Percentiles rank a stretch among this genome's conserved stretches.
phyloP scores from a whole-genome alignment of 2,113 vertebrate genomes.

The Ciconia boyciana region DNA sequence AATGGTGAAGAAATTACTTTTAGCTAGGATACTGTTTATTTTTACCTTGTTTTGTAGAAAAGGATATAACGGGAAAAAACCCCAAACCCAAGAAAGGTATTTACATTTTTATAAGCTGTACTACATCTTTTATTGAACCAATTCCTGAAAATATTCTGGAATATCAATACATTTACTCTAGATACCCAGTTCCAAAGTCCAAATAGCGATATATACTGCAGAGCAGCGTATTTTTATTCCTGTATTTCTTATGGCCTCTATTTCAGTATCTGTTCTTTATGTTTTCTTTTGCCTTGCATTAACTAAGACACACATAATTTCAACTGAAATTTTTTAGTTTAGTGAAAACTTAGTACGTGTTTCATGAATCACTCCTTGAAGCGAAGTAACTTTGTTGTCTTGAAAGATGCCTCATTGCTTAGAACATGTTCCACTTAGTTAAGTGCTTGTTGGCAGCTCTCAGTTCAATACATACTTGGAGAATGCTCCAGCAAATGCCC shows the following conservation, averaged over 20 bases:
- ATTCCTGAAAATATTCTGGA: neutral
- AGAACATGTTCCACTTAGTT: neutral
- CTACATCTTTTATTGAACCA: neutral
- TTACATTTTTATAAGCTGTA: neutral
- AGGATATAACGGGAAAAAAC: neutral
- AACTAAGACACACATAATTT: neutral
- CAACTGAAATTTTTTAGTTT: neutral
- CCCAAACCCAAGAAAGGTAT: neutral
- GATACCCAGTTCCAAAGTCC: neutral
- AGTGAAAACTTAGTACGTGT: neutral
- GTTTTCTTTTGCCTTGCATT: neutral
- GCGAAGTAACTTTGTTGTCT: neutral
- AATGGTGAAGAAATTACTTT: neutral
- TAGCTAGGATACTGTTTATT: neutral
- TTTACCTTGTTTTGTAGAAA: neutral
- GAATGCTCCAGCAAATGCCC: neutral
- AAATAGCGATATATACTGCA: neutral
- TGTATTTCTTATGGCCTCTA: neutral
- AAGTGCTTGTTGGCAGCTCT: neutral
- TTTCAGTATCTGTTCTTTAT: neutral
- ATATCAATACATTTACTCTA: neutral
- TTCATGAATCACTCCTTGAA: neutral
- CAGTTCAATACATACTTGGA: fast-evolving
- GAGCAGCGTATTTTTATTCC: neutral
- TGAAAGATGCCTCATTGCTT: neutral